Base-by-base conservation (phyloP, 1,140 invertebrate species). In the Orius insidiosus region DNA sequence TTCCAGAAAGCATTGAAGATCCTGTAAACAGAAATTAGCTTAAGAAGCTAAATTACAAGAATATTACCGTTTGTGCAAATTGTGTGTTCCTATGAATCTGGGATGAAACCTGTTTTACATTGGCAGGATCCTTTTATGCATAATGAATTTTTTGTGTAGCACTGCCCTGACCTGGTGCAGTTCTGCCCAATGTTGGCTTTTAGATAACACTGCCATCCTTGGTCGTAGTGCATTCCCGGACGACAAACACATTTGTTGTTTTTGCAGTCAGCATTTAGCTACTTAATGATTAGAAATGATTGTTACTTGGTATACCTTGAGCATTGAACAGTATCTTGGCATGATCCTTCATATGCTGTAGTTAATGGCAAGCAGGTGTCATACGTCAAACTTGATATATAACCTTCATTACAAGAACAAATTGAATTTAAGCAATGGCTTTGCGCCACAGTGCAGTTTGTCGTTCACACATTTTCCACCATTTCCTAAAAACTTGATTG, bases 261-360 rank as follows among this genome's bases (percentile, higher is more conserved):
- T 9, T 10, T 30, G 19, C 41, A 43, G 5, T 30, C 9, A 3
- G 16, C 41, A 31, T 31, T 19, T 24, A 43, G 24, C 41, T 43
- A 30, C 5, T 30, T 10, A 40, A 6, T 18, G 9, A 18, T 15
- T 18, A 15, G 11, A 36, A 36, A 36, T 36, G 4, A 36, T 11
- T 5, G 9, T 14, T 5, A 10, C 5, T 15, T 40, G 16, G 30
- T 52, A 59, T 41, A n/a, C 18, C 19, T 9, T 5, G 32, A 9
- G 24, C 47, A 49, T 35, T 49, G 47, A 15, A 9, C 13, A 5
- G 35, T n/a, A n/a, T 49, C 47, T 10, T n/a, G 2, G 14, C 47
- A 49, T 7, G 19, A 9, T 8, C 13, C 41, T 13, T 13, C 19
- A 10, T 37, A 18, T 1, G 34, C 19, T 14, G 2, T 10, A 2